phyloP scores from a whole-genome alignment of 2,888 invertebrate species.

The Agonopterix subpropinquella region DNA sequence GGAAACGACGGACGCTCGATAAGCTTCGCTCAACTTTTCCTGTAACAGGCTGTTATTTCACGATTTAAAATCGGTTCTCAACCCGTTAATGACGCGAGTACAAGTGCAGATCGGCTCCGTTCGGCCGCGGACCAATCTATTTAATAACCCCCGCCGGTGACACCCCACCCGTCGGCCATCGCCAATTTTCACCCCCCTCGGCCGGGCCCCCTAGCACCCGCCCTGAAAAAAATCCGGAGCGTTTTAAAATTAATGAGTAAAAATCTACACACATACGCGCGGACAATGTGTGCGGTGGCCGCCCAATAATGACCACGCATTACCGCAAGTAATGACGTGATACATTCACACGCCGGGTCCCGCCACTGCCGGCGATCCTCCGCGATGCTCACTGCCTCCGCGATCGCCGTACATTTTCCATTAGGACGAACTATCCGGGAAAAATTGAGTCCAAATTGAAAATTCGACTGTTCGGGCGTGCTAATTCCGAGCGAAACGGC shows the following conservation, averaged over 20 bases:
- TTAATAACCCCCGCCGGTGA: conserved; percentile 76
- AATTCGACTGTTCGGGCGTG: conserved; percentile 59
- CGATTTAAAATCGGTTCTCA: conserved; percentile 75
- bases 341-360: conserved; percentile 19
- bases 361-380: conserved; percentile 13
- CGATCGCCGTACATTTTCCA: conserved; percentile 51
- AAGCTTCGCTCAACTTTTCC: conserved; percentile 72
- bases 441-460: conserved; percentile 69
- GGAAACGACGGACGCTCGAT: conserved; percentile 57
- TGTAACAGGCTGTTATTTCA: conserved; percentile 75
- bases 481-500: conserved; percentile 64
- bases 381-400: conserved; percentile 29
- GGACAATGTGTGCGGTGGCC: conserved; percentile 55
- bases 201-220: conserved; percentile 63
- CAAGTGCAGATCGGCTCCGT: conserved; percentile 75
- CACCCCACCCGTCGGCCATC: conserved; percentile 75
- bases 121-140: conserved; percentile 77
- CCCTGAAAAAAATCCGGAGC: conserved; percentile 76
- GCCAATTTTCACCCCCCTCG: conserved; percentile 68
- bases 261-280: conserved; percentile 73
- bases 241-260: conserved; percentile 78
- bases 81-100: conserved; percentile 76
- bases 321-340: conserved; percentile 38
- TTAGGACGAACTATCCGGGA: conserved; percentile 61
- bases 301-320: conserved; percentile 63